These are phyloP conservation scores for Empis livida DNA, from an alignment of 2,888 invertebrate genomes.

Conservation along the genomic window DNA sequence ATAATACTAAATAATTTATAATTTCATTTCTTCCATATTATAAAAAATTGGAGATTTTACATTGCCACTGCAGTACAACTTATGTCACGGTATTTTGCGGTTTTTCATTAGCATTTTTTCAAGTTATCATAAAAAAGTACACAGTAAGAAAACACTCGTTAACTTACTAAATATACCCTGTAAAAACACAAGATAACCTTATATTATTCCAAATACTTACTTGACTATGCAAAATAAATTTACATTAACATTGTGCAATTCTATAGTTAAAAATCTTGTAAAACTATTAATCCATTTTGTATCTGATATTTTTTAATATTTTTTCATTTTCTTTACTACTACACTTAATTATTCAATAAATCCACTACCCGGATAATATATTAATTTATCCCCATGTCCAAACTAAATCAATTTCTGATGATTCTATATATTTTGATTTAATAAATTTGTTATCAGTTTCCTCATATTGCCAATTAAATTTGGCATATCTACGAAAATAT, in stretches of 20 bases:
- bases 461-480: constrained; percentile 40
- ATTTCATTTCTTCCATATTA: no score
- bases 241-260: constrained; percentile 63
- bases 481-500: constrained; percentile 47
- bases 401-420: constrained; percentile 31
- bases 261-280: constrained; percentile 53
- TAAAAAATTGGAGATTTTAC: no score
- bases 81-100: no score
- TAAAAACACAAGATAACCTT: constrained; percentile 10
- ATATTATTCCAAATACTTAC: constrained; percentile 29
- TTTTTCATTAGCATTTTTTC: no score
- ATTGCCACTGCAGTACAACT: no score
- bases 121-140: no score
- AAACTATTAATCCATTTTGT: constrained; percentile 53
- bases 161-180: no score
- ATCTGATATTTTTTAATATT: constrained; percentile 38
- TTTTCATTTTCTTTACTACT: constrained; percentile 32
- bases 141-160: no score
- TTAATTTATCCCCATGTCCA: constrained; percentile 38
- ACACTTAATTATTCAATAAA: constrained; percentile 40
- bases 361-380: constrained; percentile 44
- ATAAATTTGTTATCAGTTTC: constrained; percentile 26
- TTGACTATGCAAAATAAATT: constrained; percentile 53
- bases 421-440: constrained; percentile 30
- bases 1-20: no score